Conservation (phyloP, 64 coral and sea anemone genomes). For the Dendronephthya gigantea region DNA sequence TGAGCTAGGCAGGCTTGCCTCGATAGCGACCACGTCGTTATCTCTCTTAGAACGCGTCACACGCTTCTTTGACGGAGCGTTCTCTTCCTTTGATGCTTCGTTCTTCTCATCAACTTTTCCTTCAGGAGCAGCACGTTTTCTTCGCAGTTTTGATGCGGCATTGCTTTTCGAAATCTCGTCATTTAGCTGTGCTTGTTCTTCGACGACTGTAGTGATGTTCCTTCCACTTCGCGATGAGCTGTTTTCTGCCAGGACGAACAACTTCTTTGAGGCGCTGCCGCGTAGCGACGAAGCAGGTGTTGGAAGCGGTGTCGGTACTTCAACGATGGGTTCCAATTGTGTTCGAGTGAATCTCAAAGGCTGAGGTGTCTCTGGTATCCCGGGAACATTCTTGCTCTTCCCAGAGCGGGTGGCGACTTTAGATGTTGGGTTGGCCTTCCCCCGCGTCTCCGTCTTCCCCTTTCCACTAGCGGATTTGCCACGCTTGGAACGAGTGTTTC, state of each 20-base stretch:
- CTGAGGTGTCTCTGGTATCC: neutral
- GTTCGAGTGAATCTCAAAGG: neutral
- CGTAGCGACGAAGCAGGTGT: neutral
- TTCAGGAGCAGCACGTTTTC: neutral
- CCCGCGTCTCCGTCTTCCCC: neutral
- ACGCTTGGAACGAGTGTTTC: neutral
- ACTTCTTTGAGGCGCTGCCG: neutral
- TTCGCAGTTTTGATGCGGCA: neutral
- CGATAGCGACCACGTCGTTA: neutral
- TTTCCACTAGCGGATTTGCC: neutral
- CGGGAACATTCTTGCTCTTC: conserved; percentile 5
- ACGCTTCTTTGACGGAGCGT: neutral
- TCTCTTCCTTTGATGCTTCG: neutral
- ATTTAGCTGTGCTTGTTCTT: neutral
- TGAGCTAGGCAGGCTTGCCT: neutral
- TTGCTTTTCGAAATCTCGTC: neutral
- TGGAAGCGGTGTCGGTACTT: neutral
- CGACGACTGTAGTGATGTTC: neutral
- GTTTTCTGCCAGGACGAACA: neutral
- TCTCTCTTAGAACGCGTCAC: neutral
- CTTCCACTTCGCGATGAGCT: neutral
- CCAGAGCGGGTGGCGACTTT: neutral
- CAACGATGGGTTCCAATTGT: neutral
- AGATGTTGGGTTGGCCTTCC: neutral
- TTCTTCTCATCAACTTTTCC: neutral